Base-by-base conservation (phyloP, 2,888 invertebrate genomes). In the Caenorhabditis sulstoni region DNA sequence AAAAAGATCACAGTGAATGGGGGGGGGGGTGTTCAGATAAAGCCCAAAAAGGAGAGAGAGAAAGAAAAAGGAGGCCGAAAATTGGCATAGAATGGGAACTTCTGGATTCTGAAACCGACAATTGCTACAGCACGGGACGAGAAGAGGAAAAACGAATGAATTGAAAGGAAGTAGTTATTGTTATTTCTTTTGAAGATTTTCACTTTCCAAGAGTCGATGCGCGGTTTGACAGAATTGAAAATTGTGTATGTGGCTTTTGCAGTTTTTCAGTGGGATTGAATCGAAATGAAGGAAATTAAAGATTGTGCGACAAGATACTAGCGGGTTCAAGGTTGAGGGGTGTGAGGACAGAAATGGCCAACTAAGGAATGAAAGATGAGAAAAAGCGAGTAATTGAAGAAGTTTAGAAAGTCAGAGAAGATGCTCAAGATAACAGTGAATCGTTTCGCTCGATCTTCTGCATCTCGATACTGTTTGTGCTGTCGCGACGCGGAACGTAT, bases 401-500 rank as follows among this genome's bases (percentile, higher is more conserved):
- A 47, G 50, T 74, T 65, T 35, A 20, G 41, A 35, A 14, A 59
- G 22, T 23, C 23, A 29, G 44, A 49, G n/a, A 37, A 37, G 37
- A 18, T n/a, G 35, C 35, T 49, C 20, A 71, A 7, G 39, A 39
- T 4, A 78, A 53, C 12, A 78, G 62, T 3, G 66, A 62, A 22
- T 71, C 61, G n/a, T 78, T 71, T 12, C 66, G 47, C 41, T 71
- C 71, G 16, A 62, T 68, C 37, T 79, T 79, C 45, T 67, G 67
- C 62, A 79, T n/a, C 50, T 79, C 79, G 39, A 73, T 67, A 55
- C 73, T 79, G 23, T 61, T 79, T 16, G 61, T 58, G 67, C 79
- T 79, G 53, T 79, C 73, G 4, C 73, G 67, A 29, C 79, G 61
- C 3, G 79, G 81, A 23, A 79, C 84, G 57, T 85, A 87, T 41